phyloP scores from a whole-genome alignment of 2,797 vertebrate species.

The Tachyglossus aculeatus region DNA sequence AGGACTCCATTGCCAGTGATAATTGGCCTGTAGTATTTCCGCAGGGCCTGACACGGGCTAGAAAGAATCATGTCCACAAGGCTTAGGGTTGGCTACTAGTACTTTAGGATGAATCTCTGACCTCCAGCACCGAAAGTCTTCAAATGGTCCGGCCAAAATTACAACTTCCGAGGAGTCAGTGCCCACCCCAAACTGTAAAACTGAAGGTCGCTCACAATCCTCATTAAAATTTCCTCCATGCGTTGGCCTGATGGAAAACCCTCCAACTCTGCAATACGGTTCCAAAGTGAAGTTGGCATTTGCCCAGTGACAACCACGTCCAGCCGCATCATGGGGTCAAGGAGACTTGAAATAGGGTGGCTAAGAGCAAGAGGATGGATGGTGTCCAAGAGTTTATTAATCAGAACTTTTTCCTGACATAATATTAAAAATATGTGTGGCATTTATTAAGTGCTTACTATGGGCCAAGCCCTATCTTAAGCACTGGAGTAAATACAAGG shows the following conservation, averaged over 20 bases:
- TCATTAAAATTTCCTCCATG: constrained; percentile 73
- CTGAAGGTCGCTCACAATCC: constrained; percentile 69
- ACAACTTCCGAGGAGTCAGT: constrained; percentile 70
- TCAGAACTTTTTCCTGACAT: too few relatives aligned
- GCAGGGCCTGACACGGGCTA: constrained; percentile 66
- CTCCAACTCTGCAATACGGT: constrained; percentile 66
- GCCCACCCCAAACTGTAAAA: constrained; percentile 69
- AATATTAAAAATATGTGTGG: too few relatives aligned
- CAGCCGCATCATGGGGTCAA: constrained; percentile 59
- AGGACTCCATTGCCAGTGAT: too few relatives aligned
- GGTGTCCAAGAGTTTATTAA: too few relatives aligned
- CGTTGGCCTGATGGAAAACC: constrained; percentile 66
- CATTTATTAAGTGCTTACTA: too few relatives aligned
- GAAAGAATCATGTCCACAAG: constrained; percentile 47
- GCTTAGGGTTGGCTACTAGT: constrained; percentile 52
- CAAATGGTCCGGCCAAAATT: constrained; percentile 71
- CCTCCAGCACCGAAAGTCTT: constrained; percentile 69
- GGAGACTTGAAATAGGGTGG: constrained; percentile 61
- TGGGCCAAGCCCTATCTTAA: too few relatives aligned
- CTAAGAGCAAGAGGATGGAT: too few relatives aligned
- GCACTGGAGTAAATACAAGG: too few relatives aligned
- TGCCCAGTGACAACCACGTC: constrained; percentile 64
- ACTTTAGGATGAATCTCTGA: constrained; percentile 64
- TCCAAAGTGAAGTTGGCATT: constrained; percentile 60
- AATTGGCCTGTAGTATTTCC: constrained; percentile 50